Evolutionary conservation across 2,888 invertebrate genomes (phyloP), one percentile per base, ranked within the genome.

Genomic region (Achlya flavicornis): DNA sequence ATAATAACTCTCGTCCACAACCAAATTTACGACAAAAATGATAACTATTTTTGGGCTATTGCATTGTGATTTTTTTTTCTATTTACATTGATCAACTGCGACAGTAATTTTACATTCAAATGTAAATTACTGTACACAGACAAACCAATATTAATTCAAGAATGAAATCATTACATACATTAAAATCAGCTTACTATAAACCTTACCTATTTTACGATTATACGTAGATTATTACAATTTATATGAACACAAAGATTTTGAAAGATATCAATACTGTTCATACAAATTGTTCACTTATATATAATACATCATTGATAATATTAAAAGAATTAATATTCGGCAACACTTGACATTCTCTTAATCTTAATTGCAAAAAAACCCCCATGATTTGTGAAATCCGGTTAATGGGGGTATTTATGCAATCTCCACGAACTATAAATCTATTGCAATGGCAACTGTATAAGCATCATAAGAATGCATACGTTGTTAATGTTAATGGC

Each of bases 311-410:
- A 88, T 60, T 88, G 91, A 90, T 92, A 88, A 88, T 92, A 92
- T 91, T 92, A 91, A 92, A 91, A 87, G 87, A 91, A 90, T 88
- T 88, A 84, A 85, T 92, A 92, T 92, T 92, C 92, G 86, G 93
- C 93, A 93, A 93, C 93, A 93, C 93, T 93, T 93, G 93, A 93
- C 92, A 93, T 92, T 92, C 92, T 77, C 77, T 82, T 85, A 84
- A 67, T 69, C 73, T 70, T 67, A 72, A 83, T 83, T 84, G 80
- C 81, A 81, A 80, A 80, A 81, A 72, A 79, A 72, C 66, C 70
- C 70, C 67, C 74, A 69, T 62, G 63, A 64, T 71, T 71, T 72
- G 68, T 65, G 64, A 67, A 43, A 64, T 66, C 57, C 35, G 41
- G 38, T 19, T 6, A 12, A 60, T 19, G 62, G 66, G 74, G 71